Evolutionary conservation across 2,888 invertebrate species (phyloP).

Genomic region (Dorcus parallelipipedus): DNA sequence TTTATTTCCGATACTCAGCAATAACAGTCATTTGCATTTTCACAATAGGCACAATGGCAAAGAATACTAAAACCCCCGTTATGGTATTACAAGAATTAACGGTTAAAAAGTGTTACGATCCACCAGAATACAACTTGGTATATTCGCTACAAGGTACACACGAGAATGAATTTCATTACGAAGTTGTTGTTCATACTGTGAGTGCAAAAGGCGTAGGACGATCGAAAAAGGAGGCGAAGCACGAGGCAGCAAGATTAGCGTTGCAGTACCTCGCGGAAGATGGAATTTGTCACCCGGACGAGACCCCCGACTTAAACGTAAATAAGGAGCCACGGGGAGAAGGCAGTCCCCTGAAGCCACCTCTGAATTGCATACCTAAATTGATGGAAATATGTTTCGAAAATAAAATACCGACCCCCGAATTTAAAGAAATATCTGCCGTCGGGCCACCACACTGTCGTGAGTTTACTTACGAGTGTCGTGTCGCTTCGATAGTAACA

Average conservation of each 20-base stretch:
- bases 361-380: conserved; percentile 31
- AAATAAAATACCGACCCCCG: conserved; percentile 52
- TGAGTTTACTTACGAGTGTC: conserved; percentile 59
- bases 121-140: conserved; percentile 52
- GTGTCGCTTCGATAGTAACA: conserved; percentile 54
- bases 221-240: conserved; percentile 61
- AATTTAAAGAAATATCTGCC: conserved; percentile 57
- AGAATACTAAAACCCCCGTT: conserved; percentile 59
- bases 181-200: conserved; percentile 43
- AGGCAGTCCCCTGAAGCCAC: conserved; percentile 21
- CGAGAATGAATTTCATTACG: conserved; percentile 52
- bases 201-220: conserved; percentile 37
- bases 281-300: conserved; percentile 39
- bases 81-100: conserved; percentile 66
- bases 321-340: conserved; percentile 27
- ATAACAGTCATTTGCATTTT: neutral
- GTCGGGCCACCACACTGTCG: conserved; percentile 66
- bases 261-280: conserved; percentile 46
- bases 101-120: conserved; percentile 51
- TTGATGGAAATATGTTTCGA: conserved; percentile 49
- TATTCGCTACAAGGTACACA: conserved; percentile 38
- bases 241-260: conserved; percentile 55
- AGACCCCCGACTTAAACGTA: conserved; percentile 31
- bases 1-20: too few relatives aligned
- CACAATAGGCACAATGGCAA: conserved; percentile 5